phyloP scores from a whole-genome alignment of 2,113 vertebrate species.

The Oenanthe oenanthe region DNA sequence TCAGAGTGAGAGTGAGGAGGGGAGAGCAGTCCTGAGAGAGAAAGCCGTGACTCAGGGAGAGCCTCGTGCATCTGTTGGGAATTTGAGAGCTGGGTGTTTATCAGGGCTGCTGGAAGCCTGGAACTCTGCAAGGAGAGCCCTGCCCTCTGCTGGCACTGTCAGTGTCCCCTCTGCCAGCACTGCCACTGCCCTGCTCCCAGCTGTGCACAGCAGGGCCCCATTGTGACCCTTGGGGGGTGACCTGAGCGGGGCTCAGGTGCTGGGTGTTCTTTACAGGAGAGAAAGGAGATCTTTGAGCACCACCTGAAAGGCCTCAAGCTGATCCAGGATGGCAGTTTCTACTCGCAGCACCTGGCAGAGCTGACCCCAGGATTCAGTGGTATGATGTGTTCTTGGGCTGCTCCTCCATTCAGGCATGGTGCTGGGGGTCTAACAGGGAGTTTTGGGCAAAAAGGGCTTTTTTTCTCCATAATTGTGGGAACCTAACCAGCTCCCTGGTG shows the following conservation, averaged over 20 bases:
- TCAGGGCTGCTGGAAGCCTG: not conserved
- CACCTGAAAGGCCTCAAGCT: slow-evolving; percentile 94
- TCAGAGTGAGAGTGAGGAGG: slow-evolving; percentile 13
- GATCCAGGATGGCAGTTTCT: slow-evolving; percentile 85
- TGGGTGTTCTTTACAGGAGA: slow-evolving; percentile 78
- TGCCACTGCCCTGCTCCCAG: not conserved
- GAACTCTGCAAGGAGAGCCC: not conserved
- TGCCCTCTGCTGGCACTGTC: slow-evolving; percentile 63
- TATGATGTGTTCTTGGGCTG: slow-evolving; percentile 45
- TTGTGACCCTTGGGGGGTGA: not conserved
- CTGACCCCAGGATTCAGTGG: slow-evolving; percentile 96
- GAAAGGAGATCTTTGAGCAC: slow-evolving; percentile 95
- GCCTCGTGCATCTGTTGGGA: not conserved
- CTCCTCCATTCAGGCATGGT: too few relatives aligned
- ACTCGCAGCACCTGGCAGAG: slow-evolving; percentile 92
- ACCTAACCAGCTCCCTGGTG: not conserved
- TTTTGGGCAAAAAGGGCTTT: not conserved
- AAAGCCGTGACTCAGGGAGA: slow-evolving; percentile 20
- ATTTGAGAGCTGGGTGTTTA: not conserved
- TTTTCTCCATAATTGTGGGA: not conserved
- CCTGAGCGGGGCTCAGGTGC: not conserved
- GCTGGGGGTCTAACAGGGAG: not conserved
- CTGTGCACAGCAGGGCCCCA: rapidly evolving
- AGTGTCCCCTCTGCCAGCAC: not conserved
- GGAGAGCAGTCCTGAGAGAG: not conserved